Evolutionary conservation across 37 sponge, comb jelly and placozoan genomes (phyloP).

Genomic region (Theonella swinhoei): DNA sequence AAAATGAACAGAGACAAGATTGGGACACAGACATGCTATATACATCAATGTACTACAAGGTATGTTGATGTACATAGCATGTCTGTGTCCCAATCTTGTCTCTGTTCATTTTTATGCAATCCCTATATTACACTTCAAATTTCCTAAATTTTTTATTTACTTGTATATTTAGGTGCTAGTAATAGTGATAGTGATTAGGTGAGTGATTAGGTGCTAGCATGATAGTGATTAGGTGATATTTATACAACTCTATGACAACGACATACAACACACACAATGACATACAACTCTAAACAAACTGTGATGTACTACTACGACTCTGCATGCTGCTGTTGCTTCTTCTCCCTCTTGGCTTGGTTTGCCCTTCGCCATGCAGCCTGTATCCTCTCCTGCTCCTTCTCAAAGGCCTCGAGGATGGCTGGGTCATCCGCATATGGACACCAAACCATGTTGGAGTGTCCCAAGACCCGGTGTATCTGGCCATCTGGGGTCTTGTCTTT

Average conservation of each 20-base stretch:
- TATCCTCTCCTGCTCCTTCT: conserved; percentile 45
- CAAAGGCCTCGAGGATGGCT: conserved; percentile 17
- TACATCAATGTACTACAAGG: too few relatives aligned
- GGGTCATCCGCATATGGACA: conserved; percentile 49
- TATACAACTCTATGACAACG: background rate
- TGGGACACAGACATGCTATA: too few relatives aligned
- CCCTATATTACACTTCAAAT: too few relatives aligned
- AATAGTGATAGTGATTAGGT: background rate
- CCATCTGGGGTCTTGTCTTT: conserved; percentile 52
- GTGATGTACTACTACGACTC: background rate
- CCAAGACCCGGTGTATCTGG: conserved; percentile 52
- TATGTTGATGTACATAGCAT: too few relatives aligned
- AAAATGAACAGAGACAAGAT: too few relatives aligned
- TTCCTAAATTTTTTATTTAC: too few relatives aligned
- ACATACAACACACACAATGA: background rate
- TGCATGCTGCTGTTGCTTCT: conserved; percentile 10
- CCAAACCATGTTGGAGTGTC: conserved; percentile 57
- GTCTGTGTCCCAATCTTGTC: too few relatives aligned
- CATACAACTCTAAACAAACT: background rate
- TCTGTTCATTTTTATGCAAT: too few relatives aligned
- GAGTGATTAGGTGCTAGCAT: background rate
- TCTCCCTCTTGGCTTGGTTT: conserved; percentile 40
- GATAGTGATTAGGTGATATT: background rate
- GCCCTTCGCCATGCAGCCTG: conserved; percentile 41
- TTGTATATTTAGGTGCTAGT: too few relatives aligned